Conservation (phyloP, 1,140 invertebrate genomes). For the Drosophila baimaii region DNA sequence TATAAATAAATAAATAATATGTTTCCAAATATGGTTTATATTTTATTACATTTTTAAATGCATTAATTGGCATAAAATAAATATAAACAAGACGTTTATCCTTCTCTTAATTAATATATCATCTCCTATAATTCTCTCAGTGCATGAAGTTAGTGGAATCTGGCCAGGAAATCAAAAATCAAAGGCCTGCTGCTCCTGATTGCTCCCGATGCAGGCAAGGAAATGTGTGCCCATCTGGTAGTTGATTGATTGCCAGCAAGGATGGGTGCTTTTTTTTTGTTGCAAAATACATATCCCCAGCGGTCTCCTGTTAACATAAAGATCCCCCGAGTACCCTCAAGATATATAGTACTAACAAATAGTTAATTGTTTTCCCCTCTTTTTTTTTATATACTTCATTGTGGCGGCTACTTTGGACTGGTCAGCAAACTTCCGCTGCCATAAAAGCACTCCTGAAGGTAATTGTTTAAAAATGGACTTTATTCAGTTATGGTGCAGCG, state of each 20-base stretch:
- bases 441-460: conserved; percentile 73
- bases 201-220: not conserved
- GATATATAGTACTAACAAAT: not conserved
- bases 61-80: no score
- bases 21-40: no score
- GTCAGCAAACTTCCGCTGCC: conserved; percentile 59
- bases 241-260: conserved; percentile 19
- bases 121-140: not conserved
- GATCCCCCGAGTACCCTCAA: not conserved
- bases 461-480: conserved; percentile 82
- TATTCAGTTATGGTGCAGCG: conserved; percentile 66
- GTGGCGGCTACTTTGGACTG: conserved; percentile 17
- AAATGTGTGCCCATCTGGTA: conserved; percentile 13
- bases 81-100: no score
- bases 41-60: no score
- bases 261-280: not conserved
- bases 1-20: no score
- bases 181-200: conserved; percentile 9
- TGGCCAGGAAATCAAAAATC: not conserved
- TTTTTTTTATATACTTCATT: conserved; percentile 5
- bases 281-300: not conserved
- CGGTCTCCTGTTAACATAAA: not conserved
- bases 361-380: not conserved
- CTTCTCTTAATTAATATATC: not conserved
- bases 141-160: not conserved